These are phyloP conservation scores for Caenorhabditis becei DNA, from an alignment of 2,888 invertebrate genomes.

Conservation along the genomic window DNA sequence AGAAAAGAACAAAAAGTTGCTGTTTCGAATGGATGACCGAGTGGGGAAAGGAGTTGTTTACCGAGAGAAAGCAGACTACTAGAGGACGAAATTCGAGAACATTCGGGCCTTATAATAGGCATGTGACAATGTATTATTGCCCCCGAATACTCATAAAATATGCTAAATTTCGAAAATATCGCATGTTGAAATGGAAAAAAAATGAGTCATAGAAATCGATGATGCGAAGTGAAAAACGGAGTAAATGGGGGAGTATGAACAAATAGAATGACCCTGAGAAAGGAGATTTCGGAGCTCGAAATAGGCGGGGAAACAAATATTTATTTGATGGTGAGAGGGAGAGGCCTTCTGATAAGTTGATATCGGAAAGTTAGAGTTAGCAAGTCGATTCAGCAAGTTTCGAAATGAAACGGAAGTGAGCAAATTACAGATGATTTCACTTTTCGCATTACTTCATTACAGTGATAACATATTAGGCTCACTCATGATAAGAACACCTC, in stretches of 20 bases:
- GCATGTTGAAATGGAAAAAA: constrained; percentile 6
- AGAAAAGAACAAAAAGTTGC: constrained; percentile 27
- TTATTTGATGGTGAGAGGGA: neutral
- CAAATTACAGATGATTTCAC: too few relatives aligned
- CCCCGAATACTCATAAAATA: neutral
- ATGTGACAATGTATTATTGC: constrained; percentile 4
- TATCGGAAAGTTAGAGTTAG: too few relatives aligned
- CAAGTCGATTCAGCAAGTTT: too few relatives aligned
- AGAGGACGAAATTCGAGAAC: constrained; percentile 34
- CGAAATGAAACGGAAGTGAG: neutral
- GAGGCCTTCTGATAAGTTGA: neutral
- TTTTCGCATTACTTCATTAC: too few relatives aligned
- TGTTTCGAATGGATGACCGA: constrained; percentile 14
- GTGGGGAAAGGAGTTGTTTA: constrained; percentile 7
- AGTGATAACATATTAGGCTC: too few relatives aligned
- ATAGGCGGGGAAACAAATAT: constrained; percentile 23
- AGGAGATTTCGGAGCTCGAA: neutral
- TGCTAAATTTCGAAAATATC: neutral
- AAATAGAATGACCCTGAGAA: constrained; percentile 34
- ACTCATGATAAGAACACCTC: too few relatives aligned
- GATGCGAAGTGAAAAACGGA: neutral
- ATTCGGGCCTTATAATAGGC: constrained; percentile 10
- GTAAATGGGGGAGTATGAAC: neutral
- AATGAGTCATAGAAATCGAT: neutral
- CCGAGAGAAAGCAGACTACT: constrained; percentile 26